Evolutionary conservation across 2,888 invertebrate genomes (phyloP), one percentile per base, ranked within the genome.

Genomic region (Ochropacha duplaris): DNA sequence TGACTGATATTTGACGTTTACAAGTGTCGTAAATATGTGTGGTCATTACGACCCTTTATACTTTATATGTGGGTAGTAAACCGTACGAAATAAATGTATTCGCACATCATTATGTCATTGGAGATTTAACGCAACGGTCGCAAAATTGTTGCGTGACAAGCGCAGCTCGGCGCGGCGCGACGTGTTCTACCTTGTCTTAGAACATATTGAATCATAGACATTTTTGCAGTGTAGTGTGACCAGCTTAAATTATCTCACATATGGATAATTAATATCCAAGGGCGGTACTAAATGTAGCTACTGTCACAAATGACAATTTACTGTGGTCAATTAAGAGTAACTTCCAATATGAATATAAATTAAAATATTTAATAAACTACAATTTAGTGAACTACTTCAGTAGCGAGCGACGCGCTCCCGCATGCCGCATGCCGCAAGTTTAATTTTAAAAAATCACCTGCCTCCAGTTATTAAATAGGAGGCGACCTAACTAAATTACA

Each of bases 401-500:
- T 89, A 92, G 92, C 92, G 86, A 92, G 92, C 92, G 86, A 74
- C 69, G 36, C 36, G 36, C 36, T 36, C 12, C 31, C 31, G 12
- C 31, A 12, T 12, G 31, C 31, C 36, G 36, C 36, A 75, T 65
- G 71, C 79, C 69, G 71, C 70, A 76, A 78, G 82, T 83, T 84
- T 84, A 81, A 79, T 72, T 67, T 57, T 60, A 71, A 82, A 83
- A 85, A 88, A 81, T 68, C 91, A 91, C 92, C 91, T 91, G 91
- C 87, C 73, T 78, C 72, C 78, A 78, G 77, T 70, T 77, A 91
- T 91, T 91, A 92, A 92, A 92, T 89, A 92, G 91, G 90, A 92
- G 90, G 90, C 88, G 85, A 90, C 91, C 86, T 86, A 85, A 90
- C 91, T 88, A 90, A 92, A 92, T 92, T 92, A 92, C 88, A 86